Percentiles rank a stretch among this genome's conserved stretches.
These are phyloP conservation scores for Drosophila kuntzei DNA, from an alignment of 2,888 invertebrate genomes.

Conservation along the genomic window DNA sequence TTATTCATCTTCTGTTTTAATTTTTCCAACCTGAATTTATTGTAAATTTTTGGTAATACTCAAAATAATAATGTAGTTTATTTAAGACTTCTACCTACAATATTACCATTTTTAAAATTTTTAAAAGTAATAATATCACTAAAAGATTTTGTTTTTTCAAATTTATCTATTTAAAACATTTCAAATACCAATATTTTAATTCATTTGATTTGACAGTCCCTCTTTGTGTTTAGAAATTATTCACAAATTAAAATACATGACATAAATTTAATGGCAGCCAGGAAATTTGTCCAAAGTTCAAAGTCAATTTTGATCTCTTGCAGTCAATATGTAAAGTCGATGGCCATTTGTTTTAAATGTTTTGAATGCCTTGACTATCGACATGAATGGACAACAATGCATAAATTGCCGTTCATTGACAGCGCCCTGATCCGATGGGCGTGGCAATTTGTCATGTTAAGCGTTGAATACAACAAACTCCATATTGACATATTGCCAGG, in stretches of 20 bases:
- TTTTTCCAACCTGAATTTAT: too few relatives aligned
- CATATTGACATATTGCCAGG: slow-evolving; percentile 73
- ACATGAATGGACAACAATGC: slow-evolving; percentile 22
- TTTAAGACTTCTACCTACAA: too few relatives aligned
- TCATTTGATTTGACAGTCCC: slow-evolving; percentile 2
- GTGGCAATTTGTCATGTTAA: slow-evolving; percentile 77
- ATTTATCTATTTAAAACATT: not conserved
- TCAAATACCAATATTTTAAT: not conserved
- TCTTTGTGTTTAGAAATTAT: not conserved
- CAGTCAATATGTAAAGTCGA: slow-evolving; percentile 8
- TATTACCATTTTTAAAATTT: too few relatives aligned
- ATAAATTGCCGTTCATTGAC: slow-evolving; percentile 71
- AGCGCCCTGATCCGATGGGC: slow-evolving; percentile 51
- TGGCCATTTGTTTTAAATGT: slow-evolving; percentile 4
- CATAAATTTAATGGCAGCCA: slow-evolving; percentile 1
- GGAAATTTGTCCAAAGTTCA: slow-evolving; percentile 5
- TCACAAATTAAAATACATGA: not conserved
- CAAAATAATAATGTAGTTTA: too few relatives aligned
- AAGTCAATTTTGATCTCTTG: slow-evolving; percentile 8
- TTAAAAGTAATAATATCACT: too few relatives aligned
- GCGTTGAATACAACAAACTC: slow-evolving; percentile 56
- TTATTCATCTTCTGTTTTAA: too few relatives aligned
- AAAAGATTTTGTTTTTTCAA: too few relatives aligned
- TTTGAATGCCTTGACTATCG: slow-evolving; percentile 4
- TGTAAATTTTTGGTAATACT: too few relatives aligned